Evolutionary conservation across 2,888 invertebrate genomes (phyloP), one percentile per base, ranked within the genome.

Genomic region (Erebia aethiops): DNA sequence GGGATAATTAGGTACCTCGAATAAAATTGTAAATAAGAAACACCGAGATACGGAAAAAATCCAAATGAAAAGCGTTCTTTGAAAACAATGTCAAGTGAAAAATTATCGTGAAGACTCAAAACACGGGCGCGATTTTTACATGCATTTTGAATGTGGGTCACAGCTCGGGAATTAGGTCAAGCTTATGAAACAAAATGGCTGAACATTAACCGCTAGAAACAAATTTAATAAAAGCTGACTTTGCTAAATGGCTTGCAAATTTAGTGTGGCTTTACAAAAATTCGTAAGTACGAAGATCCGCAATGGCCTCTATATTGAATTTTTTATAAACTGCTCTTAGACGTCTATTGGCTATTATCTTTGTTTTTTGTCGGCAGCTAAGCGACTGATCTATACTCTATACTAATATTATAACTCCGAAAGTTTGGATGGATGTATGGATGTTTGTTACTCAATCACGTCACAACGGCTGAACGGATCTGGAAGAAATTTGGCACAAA

Each of bases 121-220:
- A n/a, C 49, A 46, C 21, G 49, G 26, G 18, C 57, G 56, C 16
- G 57, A 66, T 67, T 60, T 65, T 65, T 65, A 65, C 63, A 18
- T 65, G 70, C 58, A 65, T 65, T 70, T 65, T 52, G 52, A 60
- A 65, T 63, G 11, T 58, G 65, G 64, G 64, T 65, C 57, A 43
- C 65, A 52, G n/a, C 60, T 60, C 65, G 51, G 18, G 35, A 58
- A 60, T 60, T 21, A 58, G 65, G 65, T 70, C 65, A 21, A 41
- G 62, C 46, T 65, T 21, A 64, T 70, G 65, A 58, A 67, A 67
- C 67, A 67, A 67, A 67, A 67, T 67, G 57, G 67, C 67, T 46
- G 67, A 58, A 21, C 57, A 57, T 66, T 66, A 66, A 66, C 66
- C 56, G 66, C 66, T 66, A 57, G 57, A 58, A 67, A 67, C 67